Base-by-base conservation (phyloP, 2,797 vertebrate species). In the Coccyzus lansbergi region DNA sequence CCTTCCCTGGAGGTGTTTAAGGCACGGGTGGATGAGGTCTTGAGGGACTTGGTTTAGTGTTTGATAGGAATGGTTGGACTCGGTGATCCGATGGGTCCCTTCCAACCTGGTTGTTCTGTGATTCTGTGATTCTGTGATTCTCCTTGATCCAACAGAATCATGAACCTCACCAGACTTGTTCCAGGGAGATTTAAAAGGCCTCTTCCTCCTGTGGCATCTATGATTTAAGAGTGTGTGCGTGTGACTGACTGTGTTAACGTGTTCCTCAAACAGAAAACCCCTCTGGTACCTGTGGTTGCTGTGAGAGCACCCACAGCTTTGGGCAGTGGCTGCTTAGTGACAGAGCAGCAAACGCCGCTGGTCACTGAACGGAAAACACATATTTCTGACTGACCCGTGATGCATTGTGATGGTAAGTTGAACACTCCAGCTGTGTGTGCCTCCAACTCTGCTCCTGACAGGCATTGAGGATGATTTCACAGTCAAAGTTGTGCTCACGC, bases 401-500 rank as follows among this genome's bases (percentile, higher is more conserved):
- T 19, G n/a, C 2, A 9, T 13, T 5, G 33, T 34, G 17, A 2
- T 9, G 65, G 3, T 59, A 7, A 4, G 31, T 48, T 33, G 1
- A 17, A 6, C 29, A 36, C 15, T 3, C 38, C 26, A 5, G 7
- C 49, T 7, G 3, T 6, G 1, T 10, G 3, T 3, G 15, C 21
- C 10, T 2, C 71, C 5, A 0, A 4, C 38, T 65, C 79, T 14
- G 34, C 46, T 33, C 62, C 46, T 59, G 84, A 9, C n/a, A 3
- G 3, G 4, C 28, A 2, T 1, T 2, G 3, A 12, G 5, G 62
- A 5, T 0, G 2, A 6, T 12, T 36, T 26, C 25, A 5, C 1
- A 31, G 78, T 56, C 25, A 0, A 1, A 40, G 80, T 6, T 34
- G 1, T 0, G 7, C 31, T 79, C 19, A 3, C 0, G 1, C 51